A percentile compares a stretch with the other conserved stretches of the same genome.
phyloP scores from a whole-genome alignment of 1,140 invertebrate species.

The Scaptomyza montana region DNA sequence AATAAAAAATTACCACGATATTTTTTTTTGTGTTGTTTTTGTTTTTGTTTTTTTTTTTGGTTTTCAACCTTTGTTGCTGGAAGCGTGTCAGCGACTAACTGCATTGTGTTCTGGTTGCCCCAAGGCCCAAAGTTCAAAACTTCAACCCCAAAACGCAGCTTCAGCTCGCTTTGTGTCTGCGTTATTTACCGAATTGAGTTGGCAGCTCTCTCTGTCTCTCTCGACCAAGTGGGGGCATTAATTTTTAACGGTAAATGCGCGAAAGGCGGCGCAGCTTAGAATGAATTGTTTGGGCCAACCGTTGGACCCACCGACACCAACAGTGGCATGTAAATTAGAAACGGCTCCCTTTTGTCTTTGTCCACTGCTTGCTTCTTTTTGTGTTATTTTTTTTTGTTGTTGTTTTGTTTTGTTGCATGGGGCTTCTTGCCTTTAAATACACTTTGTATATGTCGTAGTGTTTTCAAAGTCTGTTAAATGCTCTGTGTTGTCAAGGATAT shows the following conservation, averaged over 20 bases:
- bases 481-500: neutral
- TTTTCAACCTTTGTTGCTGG: constrained; percentile 9
- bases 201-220: constrained; percentile 32
- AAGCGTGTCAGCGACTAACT: constrained; percentile 36
- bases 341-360: constrained; percentile 61
- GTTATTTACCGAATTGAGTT: constrained; percentile 75
- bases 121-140: constrained; percentile 13
- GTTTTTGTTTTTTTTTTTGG: constrained; percentile 6
- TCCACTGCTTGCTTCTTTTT: constrained; percentile 35
- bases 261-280: constrained; percentile 73
- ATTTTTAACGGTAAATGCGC: constrained; percentile 81
- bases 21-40: constrained; percentile 13
- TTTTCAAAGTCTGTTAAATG: neutral
- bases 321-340: constrained; percentile 76
- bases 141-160: constrained; percentile 13
- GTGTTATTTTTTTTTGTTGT: constrained; percentile 19
- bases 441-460: neutral
- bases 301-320: constrained; percentile 9
- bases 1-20: constrained; percentile 43
- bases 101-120: constrained; percentile 27
- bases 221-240: constrained; percentile 69
- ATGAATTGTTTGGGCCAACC: constrained; percentile 63
- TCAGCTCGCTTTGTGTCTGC: constrained; percentile 34
- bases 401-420: constrained; percentile 32
- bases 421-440: constrained; percentile 38